These are phyloP conservation scores for Lasius fuliginosus DNA, from an alignment of 2,888 invertebrate species.

Conservation along the genomic window DNA sequence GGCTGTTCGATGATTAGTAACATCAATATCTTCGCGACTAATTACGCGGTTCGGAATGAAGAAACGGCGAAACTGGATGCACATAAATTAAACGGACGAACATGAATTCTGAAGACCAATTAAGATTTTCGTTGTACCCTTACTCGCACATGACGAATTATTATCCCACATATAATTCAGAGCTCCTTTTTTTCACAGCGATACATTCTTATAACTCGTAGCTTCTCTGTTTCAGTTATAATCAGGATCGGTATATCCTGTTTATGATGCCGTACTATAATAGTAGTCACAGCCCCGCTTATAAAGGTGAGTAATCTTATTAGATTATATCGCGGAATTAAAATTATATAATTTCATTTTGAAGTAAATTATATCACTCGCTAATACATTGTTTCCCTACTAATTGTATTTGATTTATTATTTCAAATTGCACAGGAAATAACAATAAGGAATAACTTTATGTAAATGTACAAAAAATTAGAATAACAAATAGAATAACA, in stretches of 20 bases:
- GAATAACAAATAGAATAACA: background rate
- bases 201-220: background rate
- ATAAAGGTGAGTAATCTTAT: slow-evolving; percentile 79
- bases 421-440: background rate
- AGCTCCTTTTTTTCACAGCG: slow-evolving; percentile 1
- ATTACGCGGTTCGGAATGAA: slow-evolving; percentile 1
- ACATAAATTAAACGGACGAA: slow-evolving; percentile 34
- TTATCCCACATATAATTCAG: slow-evolving; percentile 23
- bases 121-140: slow-evolving; percentile 34
- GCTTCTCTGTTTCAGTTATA: slow-evolving; percentile 75
- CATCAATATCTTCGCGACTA: background rate
- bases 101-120: slow-evolving; percentile 5
- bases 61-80: background rate
- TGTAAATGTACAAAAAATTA: background rate
- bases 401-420: slow-evolving; percentile 21
- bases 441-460: background rate
- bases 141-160: slow-evolving; percentile 16
- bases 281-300: slow-evolving; percentile 81
- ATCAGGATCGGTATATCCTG: slow-evolving; percentile 23
- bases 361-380: slow-evolving; percentile 1
- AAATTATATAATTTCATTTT: slow-evolving; percentile 25
- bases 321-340: slow-evolving; percentile 10
- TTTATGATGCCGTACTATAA: slow-evolving; percentile 84
- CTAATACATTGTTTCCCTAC: background rate
- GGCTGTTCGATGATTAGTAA: background rate